Percentiles rank a stretch among this genome's conserved stretches.
These are phyloP conservation scores for Urocolius indicus DNA, from an alignment of 2,113 vertebrate genomes.

Conservation along the genomic window DNA sequence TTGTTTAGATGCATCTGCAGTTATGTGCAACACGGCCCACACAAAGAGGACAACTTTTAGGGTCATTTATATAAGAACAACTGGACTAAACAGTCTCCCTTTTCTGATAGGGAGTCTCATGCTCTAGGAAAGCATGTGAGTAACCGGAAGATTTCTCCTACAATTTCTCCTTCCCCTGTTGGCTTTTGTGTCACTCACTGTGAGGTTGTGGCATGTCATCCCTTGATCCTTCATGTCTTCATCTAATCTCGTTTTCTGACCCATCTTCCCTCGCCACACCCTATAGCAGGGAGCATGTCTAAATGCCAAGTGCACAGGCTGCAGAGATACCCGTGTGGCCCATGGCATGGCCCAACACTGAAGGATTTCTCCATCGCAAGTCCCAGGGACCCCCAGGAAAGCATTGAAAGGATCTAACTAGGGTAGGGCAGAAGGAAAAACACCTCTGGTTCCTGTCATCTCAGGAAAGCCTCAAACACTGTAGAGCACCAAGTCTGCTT, in stretches of 20 bases:
- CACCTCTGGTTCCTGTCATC: neutral
- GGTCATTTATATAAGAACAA: neutral
- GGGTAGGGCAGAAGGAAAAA: neutral
- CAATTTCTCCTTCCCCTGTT: neutral
- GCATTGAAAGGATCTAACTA: neutral
- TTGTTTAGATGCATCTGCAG: neutral
- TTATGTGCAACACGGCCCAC: neutral
- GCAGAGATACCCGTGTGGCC: neutral
- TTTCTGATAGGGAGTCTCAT: neutral
- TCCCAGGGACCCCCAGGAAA: neutral
- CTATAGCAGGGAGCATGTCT: neutral
- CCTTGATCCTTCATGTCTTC: neutral
- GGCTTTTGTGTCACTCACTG: neutral
- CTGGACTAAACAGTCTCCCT: neutral
- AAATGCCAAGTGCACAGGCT: rapidly evolving
- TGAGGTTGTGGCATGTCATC: neutral
- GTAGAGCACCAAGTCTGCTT: neutral
- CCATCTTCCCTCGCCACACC: neutral
- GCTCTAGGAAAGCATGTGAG: neutral
- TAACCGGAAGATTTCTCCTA: neutral
- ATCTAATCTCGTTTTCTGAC: neutral
- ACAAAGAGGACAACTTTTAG: neutral
- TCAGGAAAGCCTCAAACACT: neutral
- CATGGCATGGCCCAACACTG: rapidly evolving
- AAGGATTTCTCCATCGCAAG: neutral